phyloP scores from a whole-genome alignment of 1,140 invertebrate species.

The Caenorhabditis inopinata region DNA sequence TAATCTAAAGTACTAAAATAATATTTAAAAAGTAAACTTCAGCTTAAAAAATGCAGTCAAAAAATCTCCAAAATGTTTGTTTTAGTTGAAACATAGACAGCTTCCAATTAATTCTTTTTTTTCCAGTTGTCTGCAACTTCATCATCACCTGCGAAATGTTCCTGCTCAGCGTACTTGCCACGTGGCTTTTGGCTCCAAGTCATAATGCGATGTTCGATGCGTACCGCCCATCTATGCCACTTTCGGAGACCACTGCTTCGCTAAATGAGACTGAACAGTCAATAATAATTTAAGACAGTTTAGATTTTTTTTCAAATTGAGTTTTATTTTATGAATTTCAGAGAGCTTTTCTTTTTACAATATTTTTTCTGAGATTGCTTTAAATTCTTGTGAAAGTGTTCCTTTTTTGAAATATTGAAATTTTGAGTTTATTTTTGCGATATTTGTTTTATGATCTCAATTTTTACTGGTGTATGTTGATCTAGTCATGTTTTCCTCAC shows the following conservation, averaged over 20 bases:
- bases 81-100: too few relatives aligned
- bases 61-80: too few relatives aligned
- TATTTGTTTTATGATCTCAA: too few relatives aligned
- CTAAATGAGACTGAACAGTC: neutral
- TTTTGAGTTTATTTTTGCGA: neutral
- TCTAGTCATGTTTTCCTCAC: neutral
- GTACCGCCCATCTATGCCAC: neutral
- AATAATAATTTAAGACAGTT: neutral
- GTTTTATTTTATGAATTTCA: too few relatives aligned
- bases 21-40: too few relatives aligned
- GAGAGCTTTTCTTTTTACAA: too few relatives aligned
- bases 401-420: neutral
- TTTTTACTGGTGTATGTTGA: neutral
- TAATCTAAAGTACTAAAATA: too few relatives aligned
- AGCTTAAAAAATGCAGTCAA: too few relatives aligned
- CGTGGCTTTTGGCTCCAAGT: constrained; percentile 36
- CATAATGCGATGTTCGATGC: constrained; percentile 19
- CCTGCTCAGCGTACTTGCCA: constrained; percentile 46
- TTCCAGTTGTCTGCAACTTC: constrained; percentile 52
- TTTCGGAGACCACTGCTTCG: neutral
- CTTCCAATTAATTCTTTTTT: neutral
- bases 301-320: neutral
- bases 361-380: too few relatives aligned
- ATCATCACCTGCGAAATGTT: constrained; percentile 51
- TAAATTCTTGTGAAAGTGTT: too few relatives aligned